These are phyloP conservation scores for Rhadina sibilatrix DNA, from an alignment of 2,113 vertebrate species.

Conservation along the genomic window DNA sequence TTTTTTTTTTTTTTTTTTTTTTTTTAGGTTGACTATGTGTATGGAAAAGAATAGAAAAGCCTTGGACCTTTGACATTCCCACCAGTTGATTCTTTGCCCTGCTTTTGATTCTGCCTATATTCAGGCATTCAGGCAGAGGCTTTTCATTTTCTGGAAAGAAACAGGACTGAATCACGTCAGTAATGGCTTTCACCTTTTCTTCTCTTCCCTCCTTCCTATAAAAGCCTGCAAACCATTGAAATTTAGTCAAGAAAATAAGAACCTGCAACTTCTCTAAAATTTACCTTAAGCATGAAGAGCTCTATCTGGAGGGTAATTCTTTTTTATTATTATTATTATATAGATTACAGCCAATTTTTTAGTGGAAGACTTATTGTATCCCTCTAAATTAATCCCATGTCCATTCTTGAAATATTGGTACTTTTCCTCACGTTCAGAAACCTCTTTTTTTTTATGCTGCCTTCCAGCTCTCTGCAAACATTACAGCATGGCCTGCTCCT, in stretches of 20 bases:
- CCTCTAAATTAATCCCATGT: neutral
- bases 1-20: accelerated
- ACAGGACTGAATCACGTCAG: neutral
- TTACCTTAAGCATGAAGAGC: neutral
- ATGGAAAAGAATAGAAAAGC: neutral
- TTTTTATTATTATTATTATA: neutral
- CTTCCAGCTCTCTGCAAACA: neutral
- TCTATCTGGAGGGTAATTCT: neutral
- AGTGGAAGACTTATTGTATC: neutral
- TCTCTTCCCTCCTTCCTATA: neutral
- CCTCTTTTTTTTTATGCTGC: neutral
- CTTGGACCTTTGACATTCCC: neutral
- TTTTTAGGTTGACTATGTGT: neutral
- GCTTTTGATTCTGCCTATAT: neutral
- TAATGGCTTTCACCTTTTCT: neutral
- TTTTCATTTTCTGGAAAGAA: neutral
- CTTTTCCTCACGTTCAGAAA: neutral
- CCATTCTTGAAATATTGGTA: neutral
- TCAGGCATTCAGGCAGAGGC: neutral
- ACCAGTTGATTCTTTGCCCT: neutral
- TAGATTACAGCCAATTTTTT: neutral
- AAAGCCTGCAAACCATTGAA: neutral
- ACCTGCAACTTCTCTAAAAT: neutral
- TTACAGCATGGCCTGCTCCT: neutral
- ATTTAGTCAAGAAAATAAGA: neutral